Evolutionary conservation across 2,113 vertebrate species (phyloP), one percentile per base, ranked within the genome.

Genomic region (Atrichornis clamosus): DNA sequence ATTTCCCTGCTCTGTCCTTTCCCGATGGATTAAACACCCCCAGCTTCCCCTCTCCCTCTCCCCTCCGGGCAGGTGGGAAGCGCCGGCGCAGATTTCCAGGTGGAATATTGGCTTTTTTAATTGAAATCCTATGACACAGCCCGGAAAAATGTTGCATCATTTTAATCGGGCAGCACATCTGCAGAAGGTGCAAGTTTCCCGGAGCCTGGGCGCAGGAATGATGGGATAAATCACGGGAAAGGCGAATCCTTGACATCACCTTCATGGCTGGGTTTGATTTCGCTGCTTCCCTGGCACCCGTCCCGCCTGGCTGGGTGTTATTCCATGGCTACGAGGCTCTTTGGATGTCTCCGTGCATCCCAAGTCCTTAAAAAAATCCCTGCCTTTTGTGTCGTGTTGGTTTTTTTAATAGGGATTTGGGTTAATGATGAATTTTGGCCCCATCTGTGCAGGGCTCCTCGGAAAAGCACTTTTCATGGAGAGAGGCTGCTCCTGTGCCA

Each of bases 151-250:
- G 47, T 96, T 97, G 93, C 90, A 56, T 96, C 95, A 96, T 16
- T 77, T 72, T 95, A 94, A 96, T 96, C 92, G 78, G 75, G 39
- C 63, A 5, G 90, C 55, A 86, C 88, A 95, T 96, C 92, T 96
- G 95, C 96, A 82, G 79, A 75, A 93, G 93, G 92, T 95, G 92
- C 95, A 93, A 80, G 83, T 95, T 94, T 96, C 95, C 88, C 8
- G 83, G 90, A 96, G 95, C 70, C 75, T 22, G 78, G 80, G 84
- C 3, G 0, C 17, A 7, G 32, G 90, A 76, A 65, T 13, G 88
- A 41, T 13, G 90, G 92, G 22, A 46, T 88, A 90, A 96, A 90
- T 90, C 92, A 87, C 7, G 1, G 90, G 9, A 4, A 35, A 89
- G 90, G 94, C 67, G 13, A 84, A 87, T 4, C 92, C 92, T 70